Percentiles rank a stretch among this genome's conserved stretches.
phyloP scores from a whole-genome alignment of 2,888 invertebrate species.

The Drosophila algonquin region DNA sequence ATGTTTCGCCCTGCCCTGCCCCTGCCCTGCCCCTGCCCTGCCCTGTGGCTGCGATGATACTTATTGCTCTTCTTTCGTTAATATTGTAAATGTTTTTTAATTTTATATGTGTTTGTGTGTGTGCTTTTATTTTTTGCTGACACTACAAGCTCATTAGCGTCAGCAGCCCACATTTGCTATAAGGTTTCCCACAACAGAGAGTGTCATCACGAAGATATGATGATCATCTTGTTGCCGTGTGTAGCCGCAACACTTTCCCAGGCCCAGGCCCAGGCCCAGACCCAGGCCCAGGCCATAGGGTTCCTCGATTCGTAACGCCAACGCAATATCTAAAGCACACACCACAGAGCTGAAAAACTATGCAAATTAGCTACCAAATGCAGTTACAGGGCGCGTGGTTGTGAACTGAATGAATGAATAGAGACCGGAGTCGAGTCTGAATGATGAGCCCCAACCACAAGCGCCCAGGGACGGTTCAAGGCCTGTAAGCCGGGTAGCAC shows the following conservation, averaged over 20 bases:
- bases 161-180: slow-evolving; percentile 66
- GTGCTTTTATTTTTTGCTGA: slow-evolving; percentile 36
- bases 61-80: not conserved
- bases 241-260: slow-evolving; percentile 69
- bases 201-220: slow-evolving; percentile 56
- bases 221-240: slow-evolving; percentile 20
- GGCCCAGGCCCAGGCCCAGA: slow-evolving; percentile 65
- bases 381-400: slow-evolving; percentile 52
- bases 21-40: no score
- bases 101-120: slow-evolving; percentile 10
- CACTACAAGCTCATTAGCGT: slow-evolving; percentile 70
- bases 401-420: slow-evolving; percentile 47
- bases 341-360: slow-evolving; percentile 52
- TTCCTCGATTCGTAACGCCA: slow-evolving; percentile 62
- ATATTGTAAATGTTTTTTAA: slow-evolving; percentile 4
- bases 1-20: slow-evolving; percentile 8
- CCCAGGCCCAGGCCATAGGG: slow-evolving; percentile 67
- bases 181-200: slow-evolving; percentile 68
- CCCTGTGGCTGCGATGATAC: not conserved
- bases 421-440: slow-evolving; percentile 11
- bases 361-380: slow-evolving; percentile 72
- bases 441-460: slow-evolving; percentile 19
- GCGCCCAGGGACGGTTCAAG: slow-evolving; percentile 41
- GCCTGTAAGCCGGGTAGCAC: not conserved
- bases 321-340: slow-evolving; percentile 51